These are phyloP conservation scores for Mus spicilegus DNA, from an alignment of 2,113 vertebrate genomes.

Conservation along the genomic window DNA sequence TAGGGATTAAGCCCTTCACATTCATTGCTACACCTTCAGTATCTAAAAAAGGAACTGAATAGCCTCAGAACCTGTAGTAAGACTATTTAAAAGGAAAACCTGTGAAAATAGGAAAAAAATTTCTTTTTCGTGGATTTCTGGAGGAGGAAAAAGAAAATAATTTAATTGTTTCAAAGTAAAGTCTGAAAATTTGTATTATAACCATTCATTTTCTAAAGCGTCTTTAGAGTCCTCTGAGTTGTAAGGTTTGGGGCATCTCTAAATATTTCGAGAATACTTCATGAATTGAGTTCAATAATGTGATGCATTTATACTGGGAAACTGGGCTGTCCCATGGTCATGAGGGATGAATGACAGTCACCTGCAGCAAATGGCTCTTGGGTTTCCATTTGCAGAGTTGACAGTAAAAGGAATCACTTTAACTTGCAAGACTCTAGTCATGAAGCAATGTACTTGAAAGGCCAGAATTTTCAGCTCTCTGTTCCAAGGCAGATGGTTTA, in stretches of 20 bases:
- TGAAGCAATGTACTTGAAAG: neutral
- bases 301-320: slow-evolving; percentile 23
- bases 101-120: neutral
- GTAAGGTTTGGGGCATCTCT: neutral
- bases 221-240: neutral
- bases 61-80: neutral
- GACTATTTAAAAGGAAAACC: neutral
- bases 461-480: neutral
- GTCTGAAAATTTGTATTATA: neutral
- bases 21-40: neutral
- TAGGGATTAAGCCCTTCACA: too few species aligned
- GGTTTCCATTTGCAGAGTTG: neutral
- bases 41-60: neutral
- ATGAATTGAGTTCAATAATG: neutral
- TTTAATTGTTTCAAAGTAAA: slow-evolving; percentile 14
- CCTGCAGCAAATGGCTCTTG: neutral
- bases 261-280: neutral
- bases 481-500: neutral
- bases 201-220: neutral
- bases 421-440: slow-evolving; percentile 33
- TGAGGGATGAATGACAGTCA: neutral
- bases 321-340: neutral
- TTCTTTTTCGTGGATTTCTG: neutral
- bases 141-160: neutral
- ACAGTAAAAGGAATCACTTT: slow-evolving; percentile 31